Evolutionary conservation across 35 echinoderm and acorn worm genomes (phyloP).

Genomic region (Strongylocentrotus purpuratus): DNA sequence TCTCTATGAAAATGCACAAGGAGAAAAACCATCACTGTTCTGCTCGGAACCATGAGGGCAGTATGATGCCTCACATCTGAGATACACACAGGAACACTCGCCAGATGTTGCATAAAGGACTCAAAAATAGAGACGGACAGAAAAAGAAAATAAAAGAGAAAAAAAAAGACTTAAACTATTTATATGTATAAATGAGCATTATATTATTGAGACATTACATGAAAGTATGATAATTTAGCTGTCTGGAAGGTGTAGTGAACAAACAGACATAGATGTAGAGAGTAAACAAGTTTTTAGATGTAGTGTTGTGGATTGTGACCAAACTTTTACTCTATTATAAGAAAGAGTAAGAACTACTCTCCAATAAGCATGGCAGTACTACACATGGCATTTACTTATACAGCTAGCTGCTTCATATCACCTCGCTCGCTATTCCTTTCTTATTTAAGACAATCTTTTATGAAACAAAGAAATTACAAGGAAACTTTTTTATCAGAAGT

Average conservation of each 20-base stretch:
- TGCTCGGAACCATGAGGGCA: conserved; percentile 28
- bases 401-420: too few species aligned
- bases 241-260: neutral
- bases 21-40: conserved; percentile 28
- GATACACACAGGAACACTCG: neutral
- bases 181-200: conserved; percentile 48
- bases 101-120: neutral
- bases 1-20: conserved; percentile 45
- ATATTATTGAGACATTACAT: conserved; percentile 23
- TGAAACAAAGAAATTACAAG: too few species aligned
- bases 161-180: conserved; percentile 17
- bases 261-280: neutral
- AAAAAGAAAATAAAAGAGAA: neutral
- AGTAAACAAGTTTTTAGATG: neutral
- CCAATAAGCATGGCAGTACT: neutral
- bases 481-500: too few species aligned
- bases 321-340: neutral
- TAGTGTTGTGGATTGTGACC: neutral
- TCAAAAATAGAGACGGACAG: neutral
- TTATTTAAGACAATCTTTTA: too few species aligned
- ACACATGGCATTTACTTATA: neutral
- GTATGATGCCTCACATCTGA: neutral
- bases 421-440: too few species aligned
- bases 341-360: neutral
- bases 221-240: neutral